Evolutionary conservation across 2,888 invertebrate species (phyloP), one percentile per base, ranked within the genome.

Genomic region (Pseudococcus jackbeardsleyi): DNA sequence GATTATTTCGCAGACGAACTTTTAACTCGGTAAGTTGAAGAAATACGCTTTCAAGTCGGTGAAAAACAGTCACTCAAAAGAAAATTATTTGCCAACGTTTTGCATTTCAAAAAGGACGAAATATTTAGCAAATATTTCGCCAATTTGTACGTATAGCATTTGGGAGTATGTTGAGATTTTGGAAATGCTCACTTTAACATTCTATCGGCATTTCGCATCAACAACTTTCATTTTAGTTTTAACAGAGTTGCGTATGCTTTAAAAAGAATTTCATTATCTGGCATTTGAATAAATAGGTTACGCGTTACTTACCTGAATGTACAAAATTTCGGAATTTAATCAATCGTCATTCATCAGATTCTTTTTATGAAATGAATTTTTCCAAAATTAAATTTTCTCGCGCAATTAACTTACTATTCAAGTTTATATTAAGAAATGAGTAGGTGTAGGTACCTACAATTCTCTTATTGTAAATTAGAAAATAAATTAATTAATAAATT

Each of bases 241-340:
- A 59, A n/a, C 15, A 0, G 59, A 59, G 59, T 19, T n/a, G 26
- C n/a, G 8, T 19, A 59, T 19, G 17, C n/a, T 59, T n/a, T 59
- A n/a, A 59, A 59, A 59, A 59, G 59, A 59, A n/a, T n/a, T 59
- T n/a, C 59, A 59, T 59, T 59, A 59, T n/a, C 59, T 59, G 15
- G 7, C n/a, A 54, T 68, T 68, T 12, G n/a, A 86, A 6, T 39
- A 19, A 59, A 72, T 86, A 19, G 17, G n/a, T 22, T 59, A 7
- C 59, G 59, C n/a, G 17, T 59, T 15, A n/a, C 59, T 19, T 17
- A 59, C 59, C 7, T n/a, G 8, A 11, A 59, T 8, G n/a, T n/a
- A 59, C 59, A 12, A 50, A 50, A 50, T 59, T 59, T 59, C n/a
- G n/a, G 15, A 59, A 59, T 59, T 59, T 4, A 50, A 33, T 15